These are phyloP conservation scores for Poeciliopsis retropinna DNA, from an alignment of 2,113 vertebrate genomes.

Conservation along the genomic window DNA sequence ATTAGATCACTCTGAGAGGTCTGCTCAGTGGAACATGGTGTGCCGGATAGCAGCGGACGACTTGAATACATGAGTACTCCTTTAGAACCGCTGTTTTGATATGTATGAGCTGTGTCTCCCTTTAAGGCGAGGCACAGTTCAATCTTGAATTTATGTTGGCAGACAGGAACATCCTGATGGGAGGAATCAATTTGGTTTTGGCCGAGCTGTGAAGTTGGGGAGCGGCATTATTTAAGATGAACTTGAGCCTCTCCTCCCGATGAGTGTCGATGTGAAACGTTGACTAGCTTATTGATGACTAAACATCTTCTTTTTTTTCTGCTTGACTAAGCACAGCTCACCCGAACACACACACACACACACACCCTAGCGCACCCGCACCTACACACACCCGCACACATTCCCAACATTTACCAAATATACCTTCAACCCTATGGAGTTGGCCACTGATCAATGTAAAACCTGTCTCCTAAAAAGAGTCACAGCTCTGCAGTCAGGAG, in stretches of 20 bases:
- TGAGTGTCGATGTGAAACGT: slow-evolving; percentile 48
- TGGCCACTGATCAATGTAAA: slow-evolving; percentile 64
- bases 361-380: not conserved
- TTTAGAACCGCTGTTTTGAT: slow-evolving; percentile 33
- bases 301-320: slow-evolving; percentile 44
- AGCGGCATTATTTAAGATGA: slow-evolving; percentile 58
- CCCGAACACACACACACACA: not conserved
- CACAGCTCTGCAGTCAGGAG: slow-evolving; percentile 47
- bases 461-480: slow-evolving; percentile 41
- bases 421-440: slow-evolving; percentile 14
- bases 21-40: slow-evolving; percentile 48
- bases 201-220: slow-evolving; percentile 53
- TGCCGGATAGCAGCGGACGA: slow-evolving; percentile 21
- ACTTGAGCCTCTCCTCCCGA: slow-evolving; percentile 48
- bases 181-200: slow-evolving; percentile 45
- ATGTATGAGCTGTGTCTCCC: slow-evolving; percentile 16
- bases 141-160: slow-evolving; percentile 25
- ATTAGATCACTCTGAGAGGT: slow-evolving; percentile 49
- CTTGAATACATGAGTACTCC: slow-evolving; percentile 21
- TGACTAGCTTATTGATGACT: slow-evolving; percentile 67
- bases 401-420: not conserved
- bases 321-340: slow-evolving; percentile 66
- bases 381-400: not conserved
- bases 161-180: slow-evolving; percentile 37
- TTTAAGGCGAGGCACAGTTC: slow-evolving; percentile 7